A percentile compares a stretch with the other conserved stretches of the same genome.
Evolutionary conservation across 37 sponge, comb jelly and placozoan genomes (phyloP).

Genomic region (Tethya wilhelma): DNA sequence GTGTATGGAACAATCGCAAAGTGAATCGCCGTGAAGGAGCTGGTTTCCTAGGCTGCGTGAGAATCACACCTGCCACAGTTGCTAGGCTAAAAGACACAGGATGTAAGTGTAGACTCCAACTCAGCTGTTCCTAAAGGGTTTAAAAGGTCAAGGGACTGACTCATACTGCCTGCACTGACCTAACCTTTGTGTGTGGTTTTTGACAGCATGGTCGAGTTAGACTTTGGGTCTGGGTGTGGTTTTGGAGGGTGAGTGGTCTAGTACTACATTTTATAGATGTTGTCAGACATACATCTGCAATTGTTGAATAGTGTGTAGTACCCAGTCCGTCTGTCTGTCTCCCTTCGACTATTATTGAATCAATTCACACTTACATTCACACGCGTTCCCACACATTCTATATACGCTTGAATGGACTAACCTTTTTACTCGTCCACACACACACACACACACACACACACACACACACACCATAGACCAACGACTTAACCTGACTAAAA

Average conservation of each 20-base stretch:
- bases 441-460: not conserved
- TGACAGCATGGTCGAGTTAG: too few species aligned
- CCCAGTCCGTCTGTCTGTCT: too few species aligned
- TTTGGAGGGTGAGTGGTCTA: too few species aligned
- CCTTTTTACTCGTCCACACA: not conserved
- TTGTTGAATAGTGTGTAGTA: too few species aligned
- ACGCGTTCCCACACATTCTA: too few species aligned
- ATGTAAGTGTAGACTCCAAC: conserved; percentile 88
- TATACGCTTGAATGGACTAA: not conserved
- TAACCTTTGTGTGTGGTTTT: not conserved
- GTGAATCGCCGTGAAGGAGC: conserved; percentile 71
- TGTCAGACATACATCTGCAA: too few species aligned
- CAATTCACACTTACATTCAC: too few species aligned
- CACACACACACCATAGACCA: conserved; percentile 84
- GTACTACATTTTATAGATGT: too few species aligned
- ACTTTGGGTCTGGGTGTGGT: too few species aligned
- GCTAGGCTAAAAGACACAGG: conserved; percentile 90
- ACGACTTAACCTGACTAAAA: conserved; percentile 77
- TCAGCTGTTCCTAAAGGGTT: too few species aligned
- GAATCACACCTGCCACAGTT: conserved; percentile 68
- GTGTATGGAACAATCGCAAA: conserved; percentile 84
- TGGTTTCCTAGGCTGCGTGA: conserved; percentile 94
- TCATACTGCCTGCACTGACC: not conserved
- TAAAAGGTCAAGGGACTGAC: too few species aligned
- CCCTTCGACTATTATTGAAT: too few species aligned